Evolutionary conservation across 1,140 invertebrate genomes (phyloP), one percentile per base, ranked within the genome.

Genomic region (Drosophila nigrodunni): DNA sequence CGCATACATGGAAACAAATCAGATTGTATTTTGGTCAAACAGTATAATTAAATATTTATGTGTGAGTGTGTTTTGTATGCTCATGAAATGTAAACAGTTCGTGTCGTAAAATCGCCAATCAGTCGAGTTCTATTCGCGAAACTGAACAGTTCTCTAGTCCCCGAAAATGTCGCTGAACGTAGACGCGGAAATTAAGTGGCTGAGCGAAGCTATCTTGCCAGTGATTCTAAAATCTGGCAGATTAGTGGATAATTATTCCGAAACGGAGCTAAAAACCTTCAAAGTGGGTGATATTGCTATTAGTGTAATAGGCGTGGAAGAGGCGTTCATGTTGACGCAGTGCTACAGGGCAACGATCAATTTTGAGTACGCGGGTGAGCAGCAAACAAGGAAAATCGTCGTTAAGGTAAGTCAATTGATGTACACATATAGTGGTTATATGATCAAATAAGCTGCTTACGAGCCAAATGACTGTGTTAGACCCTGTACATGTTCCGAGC

Each of bases 251-350:
- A 78, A 82, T 52, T 83, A 77, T 47, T 60, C 41, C 8, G 74
- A 69, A 13, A 25, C 66, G 0, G 65, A 75, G 18, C 11, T 52
- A 5, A 30, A 60, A 13, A 73, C 69, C 35, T 78, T 92, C 18
- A 50, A 68, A 10, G 68, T 91, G 10, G 52, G 47, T 0, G 49
- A 70, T 25, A 79, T 91, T 21, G 25, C 76, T 0, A 74, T 91
- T 0, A 55, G 72, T 30, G 58, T 87, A 1, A 91, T 92, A 18
- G 90, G 85, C 0, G 7, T 21, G 0, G 59, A 77, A 1, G 90
- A 92, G 52, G 90, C 90, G 1, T 92, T 86, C 34, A 92, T 92
- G 90, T 44, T 91, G 41, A 92, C 90, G 0, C 68, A 46, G 8
- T 92, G 90, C 58, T 92, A 89, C 44, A 46, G 85, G 1, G 74